Conservation (phyloP, 1,140 invertebrate species). For the Caerostris extrusa region DNA sequence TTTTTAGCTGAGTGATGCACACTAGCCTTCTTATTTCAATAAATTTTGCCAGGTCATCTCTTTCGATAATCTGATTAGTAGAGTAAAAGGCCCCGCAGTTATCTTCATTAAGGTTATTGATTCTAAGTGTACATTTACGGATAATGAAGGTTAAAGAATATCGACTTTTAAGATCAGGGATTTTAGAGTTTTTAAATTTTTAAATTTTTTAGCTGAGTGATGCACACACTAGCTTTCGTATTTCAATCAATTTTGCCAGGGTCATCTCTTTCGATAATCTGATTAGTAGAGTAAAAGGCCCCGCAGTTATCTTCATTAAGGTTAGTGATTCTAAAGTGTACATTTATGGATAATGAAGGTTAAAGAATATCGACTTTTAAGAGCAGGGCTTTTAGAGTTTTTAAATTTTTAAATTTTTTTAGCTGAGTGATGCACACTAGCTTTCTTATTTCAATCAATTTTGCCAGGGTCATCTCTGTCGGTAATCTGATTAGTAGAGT, state of each 20-base stretch:
- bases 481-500: no score
- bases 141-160: background rate
- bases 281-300: background rate
- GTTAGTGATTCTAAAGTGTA: background rate
- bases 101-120: background rate
- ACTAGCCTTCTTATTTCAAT: background rate
- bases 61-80: background rate
- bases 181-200: no score
- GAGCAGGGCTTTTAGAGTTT: no score
- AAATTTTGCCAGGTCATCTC: background rate
- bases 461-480: no score
- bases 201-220: background rate
- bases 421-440: background rate
- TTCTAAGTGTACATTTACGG: no score
- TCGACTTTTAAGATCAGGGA: no score
- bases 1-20: background rate
- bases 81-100: background rate
- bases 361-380: no score
- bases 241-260: background rate
- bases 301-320: background rate
- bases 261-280: background rate
- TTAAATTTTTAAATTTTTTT: no score
- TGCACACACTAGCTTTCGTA: background rate
- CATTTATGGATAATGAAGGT: background rate
- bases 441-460: no score